Base-by-base conservation (phyloP, 37 sponge, comb jelly and placozoan genomes). In the Agelas oroides region DNA sequence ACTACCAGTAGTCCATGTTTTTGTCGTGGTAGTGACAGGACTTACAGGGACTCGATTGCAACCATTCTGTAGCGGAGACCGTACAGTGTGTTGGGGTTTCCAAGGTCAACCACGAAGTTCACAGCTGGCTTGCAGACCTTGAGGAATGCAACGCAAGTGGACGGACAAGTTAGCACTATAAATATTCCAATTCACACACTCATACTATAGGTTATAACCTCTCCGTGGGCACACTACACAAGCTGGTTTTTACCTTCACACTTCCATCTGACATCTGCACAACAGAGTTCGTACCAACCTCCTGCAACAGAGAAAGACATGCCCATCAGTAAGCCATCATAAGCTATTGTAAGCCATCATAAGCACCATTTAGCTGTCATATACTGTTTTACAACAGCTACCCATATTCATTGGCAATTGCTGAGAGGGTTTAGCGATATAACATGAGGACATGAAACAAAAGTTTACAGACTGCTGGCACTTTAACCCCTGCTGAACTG, bases 31-130 rank as follows among this genome's bases (percentile, higher is more conserved):
- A 46, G 46, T 46, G 46, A 8, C 46, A 12, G 46, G 18, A 28
- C 94, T 90, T 78, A 95, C 96, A 97, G 77, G 21, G 96, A 95
- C 56, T 97, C 96, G 14, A 92, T 79, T 75, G 96, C 98, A 24
- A 95, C 93, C 57, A 92, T 59, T 52, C 98, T 78, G 27, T 79
- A 65, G 3, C 73, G 70, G 15, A 97, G 77, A 16, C 98, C 98
- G 86, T 53, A 92, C 20, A 95, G 73, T 1, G 59, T 83, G 5
- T 77, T 67, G 40, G 81, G 59, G 31, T 86, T 37, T 32, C 70
- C 54, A 39, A 95, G 71, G 13, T 80, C 39, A 16, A 80, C 75
- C 28, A 79, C 35, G 17, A 80, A 38, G 66, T 73, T 90, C 34
- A 80, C 69, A 17, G 11, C 38, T 75, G 96, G 96, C 14, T 63